Evolutionary conservation across 2,113 vertebrate species (phyloP), one percentile per base, ranked within the genome.

Genomic region (Ardeotis arabs): DNA sequence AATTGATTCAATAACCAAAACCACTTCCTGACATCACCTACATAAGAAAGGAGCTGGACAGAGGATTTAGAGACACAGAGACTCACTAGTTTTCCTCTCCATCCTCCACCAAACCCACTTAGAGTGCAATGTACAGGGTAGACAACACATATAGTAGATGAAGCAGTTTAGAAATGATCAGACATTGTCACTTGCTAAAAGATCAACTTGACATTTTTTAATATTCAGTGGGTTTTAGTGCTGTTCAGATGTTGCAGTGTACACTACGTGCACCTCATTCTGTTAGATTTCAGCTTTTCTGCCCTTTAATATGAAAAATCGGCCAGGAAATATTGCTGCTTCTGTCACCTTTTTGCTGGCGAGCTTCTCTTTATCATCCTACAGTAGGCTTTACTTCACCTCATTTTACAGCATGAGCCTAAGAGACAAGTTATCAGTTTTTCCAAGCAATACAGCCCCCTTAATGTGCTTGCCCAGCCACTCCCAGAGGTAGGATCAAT

Each of bases 401-500:
- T 72, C 10, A 44, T 86, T 81, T 95, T 79, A 87, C 60, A 89
- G 52, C 29, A 31, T 79, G 74, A 87, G 21, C 21, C 60, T 87
- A 72, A 94, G 73, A 84, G 69, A 47, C 52, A 95, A 90, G 72
- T 76, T 76, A 77, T 18, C 56, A 70, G 28, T 82, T 92, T 86
- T 82, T 74, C 52, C 56, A 78, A 94, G 84, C 25, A 41, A 33
- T 67, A 63, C 6, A 84, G 25, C 19, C 91, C 66, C 80, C 66
- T 91, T 78, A 78, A 47, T 49, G 60, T 52, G 56, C 33, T 82
- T 94, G 25, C 37, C 69, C 56, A 82, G 84, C 56, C 87, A 87
- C 68, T 92, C 77, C 84, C 80, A 78, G 67, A 72, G 60, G 69
- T 28, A 91, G 35, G 35, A 95, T 92, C 91, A 56, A 95, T 95